Base-by-base conservation (phyloP, 1,140 invertebrate genomes). In the Neodiprion virginianus region DNA sequence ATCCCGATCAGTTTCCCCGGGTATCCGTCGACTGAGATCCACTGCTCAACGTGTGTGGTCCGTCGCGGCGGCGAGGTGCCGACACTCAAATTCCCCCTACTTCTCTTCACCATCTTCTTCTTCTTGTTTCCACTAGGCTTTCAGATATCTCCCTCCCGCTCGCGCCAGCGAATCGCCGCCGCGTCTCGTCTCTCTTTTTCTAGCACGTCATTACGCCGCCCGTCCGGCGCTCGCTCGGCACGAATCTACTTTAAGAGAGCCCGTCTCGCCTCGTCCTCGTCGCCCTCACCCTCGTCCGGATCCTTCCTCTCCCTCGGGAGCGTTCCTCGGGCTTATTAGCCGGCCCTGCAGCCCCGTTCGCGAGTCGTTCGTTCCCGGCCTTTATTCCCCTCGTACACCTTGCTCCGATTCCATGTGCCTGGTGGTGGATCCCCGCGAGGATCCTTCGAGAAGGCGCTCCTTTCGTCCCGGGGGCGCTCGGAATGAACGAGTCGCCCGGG, bases 1-100 rank as follows among this genome's bases (percentile, higher is more conserved):
- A 21, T 21, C 17, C 17, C 17, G 17, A 21, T 21, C 17, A 21
- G 17, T 21, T 21, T 21, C 17, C 17, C 17, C 17, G 17, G 23
- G 76, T 74, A 79, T 75, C 74, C 80, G 47, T 76, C 61, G 74
- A 79, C 86, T 88, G 87, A 86, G 87, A 87, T 79, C 83, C 87
- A 73, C 83, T 84, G 69, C 78, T 84, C 87, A 81, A 88, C 86
- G 87, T 88, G 87, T 88, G 87, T 88, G 87, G 87, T 88, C 87
- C 83, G 84, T 77, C 87, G 79, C 87, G 84, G 85, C 85, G 85
- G 86, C 85, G 84, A 88, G 86, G 87, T 88, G 87, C 87, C 87
- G 87, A 88, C 87, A 88, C 87, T 87, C 86, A 84, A 86, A 80
- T 82, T 74, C 71, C 75, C 74, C 78, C 71, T 78, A 48, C 73